Evolutionary conservation across 2,888 invertebrate genomes (phyloP), one percentile per base, ranked within the genome.

Genomic region (Philhelius pedissequus): DNA sequence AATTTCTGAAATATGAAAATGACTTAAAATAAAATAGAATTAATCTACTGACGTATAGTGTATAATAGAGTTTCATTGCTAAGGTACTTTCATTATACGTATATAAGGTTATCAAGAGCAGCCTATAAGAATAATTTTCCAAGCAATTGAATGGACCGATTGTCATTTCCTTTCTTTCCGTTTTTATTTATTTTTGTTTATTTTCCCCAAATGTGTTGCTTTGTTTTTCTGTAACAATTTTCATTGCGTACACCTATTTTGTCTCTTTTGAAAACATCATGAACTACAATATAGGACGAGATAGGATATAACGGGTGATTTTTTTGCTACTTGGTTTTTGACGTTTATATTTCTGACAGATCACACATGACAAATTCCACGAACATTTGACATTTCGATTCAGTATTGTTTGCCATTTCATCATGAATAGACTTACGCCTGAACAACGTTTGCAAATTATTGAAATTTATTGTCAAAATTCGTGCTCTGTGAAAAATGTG

Each of bases 141-240:
- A 69, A 40, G 50, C 78, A 78, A 83, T 78, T 78, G 82, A 83
- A 69, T 77, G 52, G 54, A 62, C 60, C 77, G 78, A 82, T 78
- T 77, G 71, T 48, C 54, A 60, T 82, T 76, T 78, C 52, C 27
- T 71, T 52, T 35, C 22, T 66, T 68, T n/a, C 35, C 32, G n/a
- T 66, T 52, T 68, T 52, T 35, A 15, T n/a, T 25, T 15, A 13
- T 35, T 20, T 7, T 25, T 68, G n/a, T n/a, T 22, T 43, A 13
- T n/a, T 45, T 15, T 48, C 48, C 5, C 8, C 30, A 22, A 25
- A 60, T 35, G 35, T 58, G 32, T 58, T 32, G 56, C 38, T 40
- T 58, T 60, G 60, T 60, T 40, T 60, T 60, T 25, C 25, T 56
- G 32, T 30, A 18, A 56, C n/a, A n/a, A 15, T 15, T 60, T 15